Evolutionary conservation across 2,888 invertebrate species (phyloP), one percentile per base, ranked within the genome.

Genomic region (Caenorhabditis afra): DNA sequence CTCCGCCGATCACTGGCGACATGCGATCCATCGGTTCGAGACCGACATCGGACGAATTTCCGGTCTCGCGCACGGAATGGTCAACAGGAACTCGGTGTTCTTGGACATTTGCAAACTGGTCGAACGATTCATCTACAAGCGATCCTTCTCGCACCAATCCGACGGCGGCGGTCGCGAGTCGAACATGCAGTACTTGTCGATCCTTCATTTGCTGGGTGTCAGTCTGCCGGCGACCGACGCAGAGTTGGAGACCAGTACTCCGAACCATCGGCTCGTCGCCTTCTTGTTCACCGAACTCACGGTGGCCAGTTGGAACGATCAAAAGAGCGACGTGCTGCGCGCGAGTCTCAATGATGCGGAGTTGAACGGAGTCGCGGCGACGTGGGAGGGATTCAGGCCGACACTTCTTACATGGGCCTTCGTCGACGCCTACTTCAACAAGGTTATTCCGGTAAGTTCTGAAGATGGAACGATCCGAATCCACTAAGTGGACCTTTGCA

Each of bases 81-180:
- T 71, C n/a, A 71, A 62, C 1, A 18, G 85, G 20, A 71, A 65
- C 14, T 49, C 70, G 12, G 71, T 85, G 0, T 85, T 83, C 41
- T 14, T 67, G 11, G 85, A 85, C 52, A 82, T 85, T 47, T 84
- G 83, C 44, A 39, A 74, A 20, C 18, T 83, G 45, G 73, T 85
- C 3, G 79, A 81, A 61, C 65, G 81, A 20, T 85, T 84, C 50
- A 67, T 85, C 18, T 67, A 68, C 23, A 78, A 79, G 29, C 58
- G 95, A 90, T 95, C 95, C 79, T 98, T 98, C 93, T 96, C 97
- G 91, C 96, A 96, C 91, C 97, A 98, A 92, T 96, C 96, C 1
- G 97, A 97, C 18, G 92, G 92, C 22, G 99, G 92, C 0, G 92
- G 91, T 0, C 86, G 91, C 37, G 91, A 91, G 87, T 91, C 91